Evolutionary conservation across 2,113 vertebrate genomes (phyloP), one percentile per base, ranked within the genome.

Genomic region (Argyrosomus japonicus): DNA sequence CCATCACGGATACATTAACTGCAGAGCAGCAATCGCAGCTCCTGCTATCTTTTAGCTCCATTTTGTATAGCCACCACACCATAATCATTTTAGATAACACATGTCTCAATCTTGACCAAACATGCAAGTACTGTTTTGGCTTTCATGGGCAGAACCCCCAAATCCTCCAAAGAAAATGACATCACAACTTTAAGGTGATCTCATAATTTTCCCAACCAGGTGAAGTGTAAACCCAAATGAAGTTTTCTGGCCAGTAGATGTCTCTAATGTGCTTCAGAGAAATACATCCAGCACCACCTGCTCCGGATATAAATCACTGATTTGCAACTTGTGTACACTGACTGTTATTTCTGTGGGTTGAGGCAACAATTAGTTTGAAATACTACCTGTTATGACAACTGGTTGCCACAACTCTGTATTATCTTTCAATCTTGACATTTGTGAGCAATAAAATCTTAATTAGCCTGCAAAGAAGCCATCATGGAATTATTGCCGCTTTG

Each of bases 221-320:
- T 6, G 8, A 45, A 45, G 40, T 65, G 40, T 57, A 50, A 58
- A 60, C 36, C 6, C 11, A 40, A 27, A 15, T 65, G 13, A 47
- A 54, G 6, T 48, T 68, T 74, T 50, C 19, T 64, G 25, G n/a
- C 86, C 92, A 92, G 85, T 77, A 93, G 92, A 81, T 85, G 91
- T 87, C 91, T 61, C 83, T 72, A 70, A 63, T 62, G 83, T 73
- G 54, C 85, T 91, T 48, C 21, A 73, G 61, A 89, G 53, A 68
- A 69, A 57, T 19, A 78, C 54, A 13, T 47, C 19, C 1, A 29
- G 3, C 65, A 17, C 32, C 57, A 4, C 45, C 47, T 53, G 25
- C 43, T 65, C 19, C 14, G 27, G 68, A 47, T 43, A 25, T 48
- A 81, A 84, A 84, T 82, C 32, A 76, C 12, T 29, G 3, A 64